Percentiles rank a stretch among this genome's conserved stretches.
These are phyloP conservation scores for Poeciliopsis paucimaculata DNA, from an alignment of 2,797 vertebrate genomes.

Conservation along the genomic window DNA sequence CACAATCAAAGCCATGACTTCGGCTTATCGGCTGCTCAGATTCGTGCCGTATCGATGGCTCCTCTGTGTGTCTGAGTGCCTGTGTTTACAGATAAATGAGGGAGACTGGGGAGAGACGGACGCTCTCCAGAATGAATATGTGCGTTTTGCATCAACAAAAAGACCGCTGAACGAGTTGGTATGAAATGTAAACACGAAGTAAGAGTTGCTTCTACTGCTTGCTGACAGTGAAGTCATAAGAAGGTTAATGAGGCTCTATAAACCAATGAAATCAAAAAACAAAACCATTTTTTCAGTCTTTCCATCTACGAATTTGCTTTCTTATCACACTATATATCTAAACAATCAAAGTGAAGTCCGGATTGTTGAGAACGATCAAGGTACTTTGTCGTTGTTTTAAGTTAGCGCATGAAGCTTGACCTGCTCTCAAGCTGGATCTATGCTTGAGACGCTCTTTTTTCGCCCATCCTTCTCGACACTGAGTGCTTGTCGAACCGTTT, in stretches of 20 bases:
- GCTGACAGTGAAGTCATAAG: background rate
- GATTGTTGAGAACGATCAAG: background rate
- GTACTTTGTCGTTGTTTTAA: background rate
- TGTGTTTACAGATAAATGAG: constrained; percentile 25
- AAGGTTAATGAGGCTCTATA: background rate
- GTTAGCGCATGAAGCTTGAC: background rate
- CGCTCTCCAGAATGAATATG: background rate
- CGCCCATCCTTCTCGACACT: background rate
- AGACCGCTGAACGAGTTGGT: background rate
- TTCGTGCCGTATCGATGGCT: constrained; percentile 73
- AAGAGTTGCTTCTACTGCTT: background rate
- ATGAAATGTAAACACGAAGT: background rate
- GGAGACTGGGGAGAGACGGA: background rate
- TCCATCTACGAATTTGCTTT: background rate
- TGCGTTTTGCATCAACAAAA: background rate
- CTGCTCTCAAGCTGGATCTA: background rate
- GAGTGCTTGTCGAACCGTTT: background rate
- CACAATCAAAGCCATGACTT: constrained; percentile 58
- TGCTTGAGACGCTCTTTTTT: background rate
- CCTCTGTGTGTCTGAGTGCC: constrained; percentile 11
- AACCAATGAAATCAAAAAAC: background rate
- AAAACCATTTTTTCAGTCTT: background rate
- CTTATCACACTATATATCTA: background rate
- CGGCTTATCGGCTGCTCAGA: constrained; percentile 75
- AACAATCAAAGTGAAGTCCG: background rate